A percentile compares a stretch with the other conserved stretches of the same genome.
phyloP scores from a whole-genome alignment of 2,797 vertebrate species.

The Cyprinodon diabolis region DNA sequence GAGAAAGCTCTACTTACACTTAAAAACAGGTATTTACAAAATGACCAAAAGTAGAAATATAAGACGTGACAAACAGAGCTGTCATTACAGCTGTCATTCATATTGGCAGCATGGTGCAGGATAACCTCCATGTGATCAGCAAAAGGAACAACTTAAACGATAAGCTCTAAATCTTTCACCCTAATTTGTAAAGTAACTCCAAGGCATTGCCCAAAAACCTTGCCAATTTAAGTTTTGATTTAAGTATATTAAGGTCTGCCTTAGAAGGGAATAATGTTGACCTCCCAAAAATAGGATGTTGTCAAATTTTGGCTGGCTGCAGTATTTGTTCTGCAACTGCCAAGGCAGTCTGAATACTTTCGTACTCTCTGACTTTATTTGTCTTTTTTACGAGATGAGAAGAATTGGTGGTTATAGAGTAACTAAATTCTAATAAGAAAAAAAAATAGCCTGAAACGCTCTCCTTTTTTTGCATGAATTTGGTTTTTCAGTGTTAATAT shows the following conservation, averaged over 20 bases:
- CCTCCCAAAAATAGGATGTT: not conserved
- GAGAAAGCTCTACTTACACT: not conserved
- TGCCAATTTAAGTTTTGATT: not conserved
- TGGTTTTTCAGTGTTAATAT: no score
- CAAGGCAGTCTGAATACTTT: no score
- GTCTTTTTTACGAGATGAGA: no score
- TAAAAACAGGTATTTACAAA: not conserved
- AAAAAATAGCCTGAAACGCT: no score
- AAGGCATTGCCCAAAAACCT: not conserved
- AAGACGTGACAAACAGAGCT: not conserved
- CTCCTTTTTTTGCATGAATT: no score
- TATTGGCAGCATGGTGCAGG: not conserved
- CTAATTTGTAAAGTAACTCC: not conserved
- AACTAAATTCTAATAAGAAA: no score
- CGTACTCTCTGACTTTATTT: no score
- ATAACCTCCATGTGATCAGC: not conserved
- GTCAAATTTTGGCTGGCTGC: no score
- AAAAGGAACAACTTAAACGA: not conserved
- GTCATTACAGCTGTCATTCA: not conserved
- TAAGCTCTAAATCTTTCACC: not conserved
- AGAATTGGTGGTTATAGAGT: no score
- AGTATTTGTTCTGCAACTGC: no score
- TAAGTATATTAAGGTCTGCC: not conserved
- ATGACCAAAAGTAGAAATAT: not conserved
- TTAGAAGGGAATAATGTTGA: not conserved